Evolutionary conservation across 2,113 vertebrate genomes (phyloP).

Genomic region (Macheiramphus alcinus): DNA sequence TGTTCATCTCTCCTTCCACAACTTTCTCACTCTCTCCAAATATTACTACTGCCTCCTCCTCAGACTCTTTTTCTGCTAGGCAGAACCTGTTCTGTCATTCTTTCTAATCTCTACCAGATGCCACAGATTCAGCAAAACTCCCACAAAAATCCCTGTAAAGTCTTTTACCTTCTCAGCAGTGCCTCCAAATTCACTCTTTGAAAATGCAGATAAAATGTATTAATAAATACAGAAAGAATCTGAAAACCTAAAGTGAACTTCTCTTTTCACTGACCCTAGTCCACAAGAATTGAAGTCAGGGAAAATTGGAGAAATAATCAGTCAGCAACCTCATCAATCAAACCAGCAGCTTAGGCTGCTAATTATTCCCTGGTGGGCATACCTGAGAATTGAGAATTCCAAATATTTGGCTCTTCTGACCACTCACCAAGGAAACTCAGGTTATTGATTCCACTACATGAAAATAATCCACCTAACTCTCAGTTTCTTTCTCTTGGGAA

Average conservation of each 20-base stretch:
- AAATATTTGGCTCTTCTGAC: conserved; percentile 27
- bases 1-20: neutral
- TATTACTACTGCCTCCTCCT: neutral
- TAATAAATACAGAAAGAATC: neutral
- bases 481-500: conserved; percentile 7
- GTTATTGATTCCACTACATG: conserved; percentile 33
- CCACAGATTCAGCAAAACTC: conserved; percentile 10
- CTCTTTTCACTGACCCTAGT: neutral
- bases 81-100: neutral
- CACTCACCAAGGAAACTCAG: conserved; percentile 26
- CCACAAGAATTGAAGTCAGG: neutral
- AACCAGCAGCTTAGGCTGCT: conserved; percentile 20
- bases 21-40: neutral
- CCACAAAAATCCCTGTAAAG: neutral
- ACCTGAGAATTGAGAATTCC: neutral
- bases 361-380: conserved; percentile 43
- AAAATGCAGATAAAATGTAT: neutral
- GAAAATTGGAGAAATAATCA: conserved; percentile 46
- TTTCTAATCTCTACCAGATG: conserved; percentile 11
- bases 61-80: neutral
- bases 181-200: neutral
- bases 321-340: conserved; percentile 54
- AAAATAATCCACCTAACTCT: conserved; percentile 53
- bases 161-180: neutral
- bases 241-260: neutral